phyloP scores from a whole-genome alignment of 2,888 invertebrate genomes.

The Amphipyra berbera region DNA sequence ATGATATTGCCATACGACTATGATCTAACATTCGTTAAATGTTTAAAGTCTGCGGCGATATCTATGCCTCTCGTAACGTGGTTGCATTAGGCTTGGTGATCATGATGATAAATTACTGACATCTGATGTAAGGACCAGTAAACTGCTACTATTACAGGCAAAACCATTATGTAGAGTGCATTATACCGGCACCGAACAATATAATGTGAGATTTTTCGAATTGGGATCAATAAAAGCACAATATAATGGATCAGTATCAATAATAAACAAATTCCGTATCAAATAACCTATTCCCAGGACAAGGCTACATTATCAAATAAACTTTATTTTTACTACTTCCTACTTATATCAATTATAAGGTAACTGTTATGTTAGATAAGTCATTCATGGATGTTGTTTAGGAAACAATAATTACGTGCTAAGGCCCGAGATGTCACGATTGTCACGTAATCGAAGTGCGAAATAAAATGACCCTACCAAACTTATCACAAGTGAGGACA shows the following conservation, averaged over 20 bases:
- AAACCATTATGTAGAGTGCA: conserved; percentile 6
- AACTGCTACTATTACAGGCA: conserved; percentile 14
- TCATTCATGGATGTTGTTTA: conserved; percentile 51
- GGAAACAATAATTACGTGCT: conserved; percentile 55
- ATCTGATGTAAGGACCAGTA: conserved; percentile 34
- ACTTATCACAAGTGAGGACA: conserved; percentile 48
- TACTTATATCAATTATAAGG: conserved; percentile 45
- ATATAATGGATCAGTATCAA: conserved; percentile 1
- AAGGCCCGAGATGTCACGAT: conserved; percentile 50
- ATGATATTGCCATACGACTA: conserved; percentile 11
- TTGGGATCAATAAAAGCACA: not conserved
- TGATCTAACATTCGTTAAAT: conserved; percentile 36
- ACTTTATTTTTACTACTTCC: conserved; percentile 46
- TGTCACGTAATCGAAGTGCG: conserved; percentile 59
- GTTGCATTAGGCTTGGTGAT: conserved; percentile 39
- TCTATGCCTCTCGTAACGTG: conserved; percentile 22
- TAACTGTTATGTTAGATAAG: conserved; percentile 48
- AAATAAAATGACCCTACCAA: conserved; percentile 64
- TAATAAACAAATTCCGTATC: conserved; percentile 12
- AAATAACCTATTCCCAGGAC: conserved; percentile 29
- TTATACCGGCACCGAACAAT: conserved; percentile 8
- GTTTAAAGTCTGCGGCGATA: conserved; percentile 25
- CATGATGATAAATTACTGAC: conserved; percentile 36
- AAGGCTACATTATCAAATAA: conserved; percentile 39
- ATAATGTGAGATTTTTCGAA: conserved; percentile 4